A percentile compares a stretch with the other conserved stretches of the same genome.
phyloP scores from a whole-genome alignment of 1,140 invertebrate genomes.

The Cyrtorhinus lividipennis region DNA sequence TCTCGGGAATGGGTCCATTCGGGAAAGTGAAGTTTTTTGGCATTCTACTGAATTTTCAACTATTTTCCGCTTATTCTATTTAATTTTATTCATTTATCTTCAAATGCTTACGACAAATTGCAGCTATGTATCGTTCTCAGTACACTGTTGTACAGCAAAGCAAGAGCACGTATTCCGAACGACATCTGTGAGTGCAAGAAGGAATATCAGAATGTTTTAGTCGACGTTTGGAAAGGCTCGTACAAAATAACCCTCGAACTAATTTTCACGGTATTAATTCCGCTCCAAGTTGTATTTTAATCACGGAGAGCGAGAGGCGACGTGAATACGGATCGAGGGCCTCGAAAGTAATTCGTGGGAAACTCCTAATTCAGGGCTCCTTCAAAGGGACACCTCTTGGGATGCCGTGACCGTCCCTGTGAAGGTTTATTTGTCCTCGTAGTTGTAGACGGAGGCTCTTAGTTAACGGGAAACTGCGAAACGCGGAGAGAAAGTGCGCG shows the following conservation, averaged over 20 bases:
- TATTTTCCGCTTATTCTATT: no score
- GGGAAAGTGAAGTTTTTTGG: no score
- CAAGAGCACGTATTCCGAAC: no score
- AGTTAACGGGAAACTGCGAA: neutral
- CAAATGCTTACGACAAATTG: no score
- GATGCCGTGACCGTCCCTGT: slow-evolving; percentile 6
- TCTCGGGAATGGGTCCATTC: no score
- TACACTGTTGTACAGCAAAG: no score
- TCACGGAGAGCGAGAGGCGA: neutral
- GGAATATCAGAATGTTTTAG: no score
- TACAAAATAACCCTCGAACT: neutral
- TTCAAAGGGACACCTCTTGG: neutral
- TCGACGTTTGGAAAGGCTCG: no score
- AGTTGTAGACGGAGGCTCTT: neutral
- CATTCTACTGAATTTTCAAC: no score
- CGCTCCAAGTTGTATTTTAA: neutral
- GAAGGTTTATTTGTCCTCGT: neutral
- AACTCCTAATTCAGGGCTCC: neutral
- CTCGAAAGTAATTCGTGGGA: neutral
- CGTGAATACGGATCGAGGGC: neutral
- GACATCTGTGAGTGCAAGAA: no score
- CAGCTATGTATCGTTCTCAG: no score
- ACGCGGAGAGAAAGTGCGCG: neutral
- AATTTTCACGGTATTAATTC: neutral
- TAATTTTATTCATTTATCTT: no score